phyloP scores from a whole-genome alignment of 2,888 invertebrate species.

The Tetheella fluctuosa region DNA sequence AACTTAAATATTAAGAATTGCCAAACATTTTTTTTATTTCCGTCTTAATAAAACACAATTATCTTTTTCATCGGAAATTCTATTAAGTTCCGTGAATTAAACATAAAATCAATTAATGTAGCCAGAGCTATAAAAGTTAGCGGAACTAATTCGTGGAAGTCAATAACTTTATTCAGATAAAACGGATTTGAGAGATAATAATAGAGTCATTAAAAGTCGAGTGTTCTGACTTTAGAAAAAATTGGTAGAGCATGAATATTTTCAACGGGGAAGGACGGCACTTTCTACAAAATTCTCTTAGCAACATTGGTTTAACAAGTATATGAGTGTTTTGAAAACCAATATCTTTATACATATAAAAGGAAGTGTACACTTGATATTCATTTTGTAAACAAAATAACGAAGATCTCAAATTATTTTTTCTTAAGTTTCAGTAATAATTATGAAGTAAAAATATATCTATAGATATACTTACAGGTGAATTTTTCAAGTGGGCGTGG shows the following conservation, averaged over 20 bases:
- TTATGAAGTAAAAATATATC: too few relatives aligned
- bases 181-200: constrained; percentile 1
- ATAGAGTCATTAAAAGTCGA: constrained; percentile 3
- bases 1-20: neutral
- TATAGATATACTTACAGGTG: too few relatives aligned
- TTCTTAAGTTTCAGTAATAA: too few relatives aligned
- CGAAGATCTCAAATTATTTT: neutral
- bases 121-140: neutral
- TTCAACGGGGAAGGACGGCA: neutral
- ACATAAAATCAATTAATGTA: neutral
- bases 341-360: neutral
- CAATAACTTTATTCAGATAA: constrained; percentile 1
- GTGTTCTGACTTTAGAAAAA: neutral
- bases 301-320: neutral
- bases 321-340: neutral
- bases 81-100: neutral
- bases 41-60: neutral
- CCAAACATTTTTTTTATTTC: neutral
- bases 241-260: neutral
- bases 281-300: neutral
- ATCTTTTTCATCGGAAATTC: neutral
- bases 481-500: too few relatives aligned
- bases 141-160: neutral
- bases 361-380: neutral
- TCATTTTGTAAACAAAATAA: neutral